These are phyloP conservation scores for Pterostichus niger DNA, from an alignment of 2,888 invertebrate species.

Conservation along the genomic window DNA sequence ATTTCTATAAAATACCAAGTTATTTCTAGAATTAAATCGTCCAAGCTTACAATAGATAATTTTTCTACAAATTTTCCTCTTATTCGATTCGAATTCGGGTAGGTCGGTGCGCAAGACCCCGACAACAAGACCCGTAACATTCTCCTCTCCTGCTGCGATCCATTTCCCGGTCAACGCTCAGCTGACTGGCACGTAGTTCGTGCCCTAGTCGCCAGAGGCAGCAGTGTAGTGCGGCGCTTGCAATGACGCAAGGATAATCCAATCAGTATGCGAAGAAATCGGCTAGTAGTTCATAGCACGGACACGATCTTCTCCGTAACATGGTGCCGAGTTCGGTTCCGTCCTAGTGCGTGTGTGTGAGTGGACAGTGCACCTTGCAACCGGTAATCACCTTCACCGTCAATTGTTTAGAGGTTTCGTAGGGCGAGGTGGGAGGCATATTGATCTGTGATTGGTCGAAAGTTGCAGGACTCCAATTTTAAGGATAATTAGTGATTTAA, in stretches of 20 bases:
- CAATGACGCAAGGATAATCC: constrained; percentile 66
- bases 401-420: constrained; percentile 6
- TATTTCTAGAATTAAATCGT: too few relatives aligned
- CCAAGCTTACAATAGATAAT: too few relatives aligned
- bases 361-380: constrained; percentile 32
- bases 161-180: constrained; percentile 51
- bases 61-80: too few relatives aligned
- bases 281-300: constrained; percentile 40
- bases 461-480: background rate
- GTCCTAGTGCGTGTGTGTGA: constrained; percentile 31
- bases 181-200: constrained; percentile 57
- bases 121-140: background rate
- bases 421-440: constrained; percentile 12
- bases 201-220: constrained; percentile 64
- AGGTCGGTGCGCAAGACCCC: too few relatives aligned
- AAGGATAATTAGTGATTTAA: background rate
- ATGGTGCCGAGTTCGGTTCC: constrained; percentile 13
- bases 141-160: constrained; percentile 31
- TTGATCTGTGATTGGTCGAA: constrained; percentile 57
- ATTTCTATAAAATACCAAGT: too few relatives aligned
- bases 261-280: constrained; percentile 65
- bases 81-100: too few relatives aligned
- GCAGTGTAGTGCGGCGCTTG: constrained; percentile 46
- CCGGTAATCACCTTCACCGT: constrained; percentile 46
- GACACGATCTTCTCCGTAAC: background rate